Conservation (phyloP, 2,888 invertebrate species). For the Sinotaia quadrata region DNA sequence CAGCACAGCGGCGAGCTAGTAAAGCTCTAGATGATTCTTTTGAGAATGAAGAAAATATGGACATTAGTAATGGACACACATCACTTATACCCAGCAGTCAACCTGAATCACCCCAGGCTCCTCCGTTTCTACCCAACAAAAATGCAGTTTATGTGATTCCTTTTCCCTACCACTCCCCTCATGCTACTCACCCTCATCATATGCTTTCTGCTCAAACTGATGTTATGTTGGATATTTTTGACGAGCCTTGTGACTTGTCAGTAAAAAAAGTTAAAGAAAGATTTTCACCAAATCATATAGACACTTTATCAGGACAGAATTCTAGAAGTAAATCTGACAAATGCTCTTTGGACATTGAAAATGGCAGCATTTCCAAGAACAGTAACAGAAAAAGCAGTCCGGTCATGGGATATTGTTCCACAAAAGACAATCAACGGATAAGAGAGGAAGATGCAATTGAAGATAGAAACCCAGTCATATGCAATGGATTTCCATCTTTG, state of each 20-base stretch:
- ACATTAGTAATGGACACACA: slow-evolving; percentile 33
- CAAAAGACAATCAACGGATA: no score
- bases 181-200: slow-evolving; percentile 36
- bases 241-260: slow-evolving; percentile 39
- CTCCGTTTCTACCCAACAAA: slow-evolving; percentile 65
- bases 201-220: slow-evolving; percentile 20
- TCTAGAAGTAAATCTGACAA: not conserved
- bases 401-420: no score
- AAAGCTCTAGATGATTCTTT: slow-evolving; percentile 59
- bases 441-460: slow-evolving; percentile 20
- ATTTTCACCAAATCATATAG: slow-evolving; percentile 2
- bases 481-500: slow-evolving; percentile 7
- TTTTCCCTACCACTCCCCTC: slow-evolving; percentile 52
- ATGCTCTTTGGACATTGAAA: not conserved
- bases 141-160: slow-evolving; percentile 70
- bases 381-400: slow-evolving; percentile 3
- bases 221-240: slow-evolving; percentile 16
- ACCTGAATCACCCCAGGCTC: not conserved
- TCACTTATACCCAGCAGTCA: slow-evolving; percentile 20
- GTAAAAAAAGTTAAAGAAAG: slow-evolving; percentile 25
- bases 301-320: not conserved
- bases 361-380: slow-evolving; percentile 15
- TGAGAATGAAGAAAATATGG: slow-evolving; percentile 58
- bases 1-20: slow-evolving; percentile 89
- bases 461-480: slow-evolving; percentile 7